phyloP scores from a whole-genome alignment of 2,113 vertebrate species.

The Mugil cephalus region DNA sequence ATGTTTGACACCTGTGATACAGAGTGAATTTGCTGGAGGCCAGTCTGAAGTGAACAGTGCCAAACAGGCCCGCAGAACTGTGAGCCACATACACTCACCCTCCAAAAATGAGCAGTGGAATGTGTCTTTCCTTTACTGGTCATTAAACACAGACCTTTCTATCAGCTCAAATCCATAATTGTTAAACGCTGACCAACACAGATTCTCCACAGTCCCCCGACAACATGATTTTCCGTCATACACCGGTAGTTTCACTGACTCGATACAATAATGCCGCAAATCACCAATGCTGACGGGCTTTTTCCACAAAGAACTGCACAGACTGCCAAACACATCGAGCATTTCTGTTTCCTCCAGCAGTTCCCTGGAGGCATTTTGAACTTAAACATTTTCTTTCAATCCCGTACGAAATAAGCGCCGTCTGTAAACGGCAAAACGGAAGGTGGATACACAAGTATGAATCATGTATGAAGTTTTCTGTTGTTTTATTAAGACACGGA shows the following conservation, averaged over 20 bases:
- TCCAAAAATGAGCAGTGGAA: no score
- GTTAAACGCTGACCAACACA: slow-evolving; percentile 41
- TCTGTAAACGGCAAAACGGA: no score
- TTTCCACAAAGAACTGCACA: slow-evolving; percentile 25
- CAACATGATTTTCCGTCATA: slow-evolving; percentile 36
- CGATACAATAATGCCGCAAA: slow-evolving; percentile 37
- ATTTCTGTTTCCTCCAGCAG: no score
- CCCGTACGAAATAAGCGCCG: no score
- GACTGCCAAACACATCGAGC: slow-evolving; percentile 19
- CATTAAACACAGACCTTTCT: slow-evolving; percentile 23
- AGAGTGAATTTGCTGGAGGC: slow-evolving; percentile 35
- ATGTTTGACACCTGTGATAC: no score
- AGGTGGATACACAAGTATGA: no score
- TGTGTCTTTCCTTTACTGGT: slow-evolving; percentile 4
- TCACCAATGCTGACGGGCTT: slow-evolving; percentile 8
- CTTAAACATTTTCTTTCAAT: no score
- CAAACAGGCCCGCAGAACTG: not conserved
- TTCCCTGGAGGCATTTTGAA: no score
- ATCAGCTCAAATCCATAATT: slow-evolving; percentile 42
- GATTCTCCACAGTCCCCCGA: slow-evolving; percentile 20
- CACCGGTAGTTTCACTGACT: slow-evolving; percentile 35
- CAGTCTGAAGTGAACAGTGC: not conserved
- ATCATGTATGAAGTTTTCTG: no score
- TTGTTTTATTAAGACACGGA: no score
- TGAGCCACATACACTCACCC: no score